Evolutionary conservation across 2,113 vertebrate species (phyloP).

Genomic region (Laterallus jamaicensis): DNA sequence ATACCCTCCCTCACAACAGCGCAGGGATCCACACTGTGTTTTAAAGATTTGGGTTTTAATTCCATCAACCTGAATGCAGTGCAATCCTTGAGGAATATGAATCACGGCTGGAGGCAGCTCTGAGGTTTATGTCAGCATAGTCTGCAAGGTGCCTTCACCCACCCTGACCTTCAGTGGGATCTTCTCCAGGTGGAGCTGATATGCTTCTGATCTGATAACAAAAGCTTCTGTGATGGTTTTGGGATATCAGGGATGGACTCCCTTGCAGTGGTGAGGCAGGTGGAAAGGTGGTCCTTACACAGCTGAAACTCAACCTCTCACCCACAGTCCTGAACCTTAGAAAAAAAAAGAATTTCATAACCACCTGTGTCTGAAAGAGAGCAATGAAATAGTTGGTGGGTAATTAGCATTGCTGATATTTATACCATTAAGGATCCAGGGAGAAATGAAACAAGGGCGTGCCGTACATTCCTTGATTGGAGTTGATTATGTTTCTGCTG

Average conservation of each 20-base stretch:
- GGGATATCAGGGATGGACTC: background rate
- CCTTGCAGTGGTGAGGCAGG: background rate
- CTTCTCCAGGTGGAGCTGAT: background rate
- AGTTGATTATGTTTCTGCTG: slow-evolving; percentile 1
- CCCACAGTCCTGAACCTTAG: background rate
- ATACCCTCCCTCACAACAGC: background rate
- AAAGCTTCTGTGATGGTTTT: background rate
- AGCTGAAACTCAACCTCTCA: background rate
- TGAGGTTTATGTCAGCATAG: background rate
- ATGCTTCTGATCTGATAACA: background rate
- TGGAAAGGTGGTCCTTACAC: background rate
- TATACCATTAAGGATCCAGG: background rate
- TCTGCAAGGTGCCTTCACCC: background rate
- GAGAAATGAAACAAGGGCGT: background rate
- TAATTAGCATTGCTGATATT: slow-evolving; percentile 11
- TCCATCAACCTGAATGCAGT: background rate
- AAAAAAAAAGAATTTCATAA: background rate
- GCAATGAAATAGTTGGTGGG: background rate
- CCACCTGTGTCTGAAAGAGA: background rate
- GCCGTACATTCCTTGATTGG: background rate
- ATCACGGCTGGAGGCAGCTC: background rate
- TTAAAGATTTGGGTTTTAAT: background rate
- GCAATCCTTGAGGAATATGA: background rate
- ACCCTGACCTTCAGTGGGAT: background rate
- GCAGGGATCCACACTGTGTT: background rate